Conservation (phyloP, 2,113 vertebrate genomes). For the Nasalis larvatus region DNA sequence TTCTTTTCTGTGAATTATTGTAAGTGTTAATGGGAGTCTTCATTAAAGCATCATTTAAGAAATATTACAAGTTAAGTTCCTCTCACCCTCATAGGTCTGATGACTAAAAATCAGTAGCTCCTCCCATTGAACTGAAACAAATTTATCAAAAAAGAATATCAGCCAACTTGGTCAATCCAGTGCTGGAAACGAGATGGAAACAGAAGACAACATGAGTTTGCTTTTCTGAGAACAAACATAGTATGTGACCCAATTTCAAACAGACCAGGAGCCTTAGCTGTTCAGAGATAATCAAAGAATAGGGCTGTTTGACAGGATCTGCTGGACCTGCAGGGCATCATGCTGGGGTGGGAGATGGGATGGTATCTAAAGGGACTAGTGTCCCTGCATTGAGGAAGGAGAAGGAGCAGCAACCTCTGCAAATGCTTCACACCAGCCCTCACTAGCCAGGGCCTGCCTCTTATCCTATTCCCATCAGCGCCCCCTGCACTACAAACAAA, state of each 20-base stretch:
- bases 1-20: constrained; percentile 77
- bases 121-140: constrained; percentile 44
- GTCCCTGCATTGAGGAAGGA: background rate
- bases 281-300: background rate
- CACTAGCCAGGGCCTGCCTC: background rate
- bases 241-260: background rate
- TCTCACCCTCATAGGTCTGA: background rate
- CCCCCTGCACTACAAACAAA: background rate
- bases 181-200: constrained; percentile 63
- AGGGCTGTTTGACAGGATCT: background rate
- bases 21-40: constrained; percentile 76
- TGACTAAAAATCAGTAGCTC: constrained; percentile 17
- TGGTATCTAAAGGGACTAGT: background rate
- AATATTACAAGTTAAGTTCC: constrained; percentile 52
- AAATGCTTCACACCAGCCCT: background rate
- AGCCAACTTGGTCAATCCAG: constrained; percentile 78
- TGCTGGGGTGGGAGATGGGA: background rate
- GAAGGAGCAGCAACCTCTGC: background rate
- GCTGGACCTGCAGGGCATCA: background rate
- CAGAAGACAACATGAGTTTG: background rate
- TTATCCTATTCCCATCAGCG: background rate
- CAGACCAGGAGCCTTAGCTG: background rate
- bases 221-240: constrained; percentile 1
- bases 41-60: constrained; percentile 75
- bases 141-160: constrained; percentile 64